phyloP scores from a whole-genome alignment of 2,888 invertebrate species.

The Synergus japonicus region DNA sequence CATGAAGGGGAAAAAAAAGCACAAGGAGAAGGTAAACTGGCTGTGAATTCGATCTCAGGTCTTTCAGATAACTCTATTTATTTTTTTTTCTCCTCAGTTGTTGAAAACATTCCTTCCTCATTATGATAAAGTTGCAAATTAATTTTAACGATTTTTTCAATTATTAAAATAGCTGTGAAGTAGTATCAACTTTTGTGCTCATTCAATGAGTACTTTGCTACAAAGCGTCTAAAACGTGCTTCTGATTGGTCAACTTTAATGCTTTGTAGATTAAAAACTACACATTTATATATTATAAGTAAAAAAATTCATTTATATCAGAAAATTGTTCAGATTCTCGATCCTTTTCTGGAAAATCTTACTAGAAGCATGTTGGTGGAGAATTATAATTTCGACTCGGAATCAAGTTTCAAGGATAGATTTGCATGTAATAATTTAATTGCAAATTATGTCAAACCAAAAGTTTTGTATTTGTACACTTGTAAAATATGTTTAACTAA shows the following conservation, averaged over 20 bases:
- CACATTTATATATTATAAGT: neutral
- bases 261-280: no score
- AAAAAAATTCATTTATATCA: constrained; percentile 24
- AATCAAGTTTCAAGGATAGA: neutral
- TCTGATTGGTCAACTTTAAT: no score
- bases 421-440: constrained; percentile 1
- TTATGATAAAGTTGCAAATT: no score
- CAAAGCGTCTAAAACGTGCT: no score
- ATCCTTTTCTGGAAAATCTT: constrained; percentile 6
- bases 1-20: constrained; percentile 74
- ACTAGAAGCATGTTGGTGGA: neutral
- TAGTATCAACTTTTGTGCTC: no score
- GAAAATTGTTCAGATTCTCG: constrained; percentile 9
- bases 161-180: no score
- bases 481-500: constrained; percentile 18
- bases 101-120: no score
- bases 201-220: no score
- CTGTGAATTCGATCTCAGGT: no score
- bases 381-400: neutral
- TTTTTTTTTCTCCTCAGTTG: no score
- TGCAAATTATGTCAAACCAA: neutral
- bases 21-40: constrained; percentile 69
- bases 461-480: neutral
- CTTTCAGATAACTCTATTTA: no score
- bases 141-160: no score